phyloP scores from a whole-genome alignment of 2,113 vertebrate species.

The Aix galericulata region DNA sequence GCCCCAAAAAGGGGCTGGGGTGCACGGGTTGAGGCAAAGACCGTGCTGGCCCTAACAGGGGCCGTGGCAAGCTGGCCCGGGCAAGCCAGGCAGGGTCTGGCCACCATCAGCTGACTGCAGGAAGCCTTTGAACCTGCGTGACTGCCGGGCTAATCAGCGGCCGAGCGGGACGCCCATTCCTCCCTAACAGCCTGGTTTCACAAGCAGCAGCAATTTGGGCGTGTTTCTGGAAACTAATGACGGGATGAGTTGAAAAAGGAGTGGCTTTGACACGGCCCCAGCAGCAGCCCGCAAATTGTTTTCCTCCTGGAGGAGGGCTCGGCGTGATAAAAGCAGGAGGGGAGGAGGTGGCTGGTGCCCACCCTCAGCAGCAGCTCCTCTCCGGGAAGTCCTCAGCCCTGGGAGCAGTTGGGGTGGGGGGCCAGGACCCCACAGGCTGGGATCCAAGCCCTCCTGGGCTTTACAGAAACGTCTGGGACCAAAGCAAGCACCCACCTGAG shows the following conservation, averaged over 20 bases:
- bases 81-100: not conserved
- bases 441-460: not conserved
- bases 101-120: not conserved
- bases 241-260: conserved; percentile 5
- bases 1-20: no score
- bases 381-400: not conserved
- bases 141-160: not conserved
- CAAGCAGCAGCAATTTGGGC: not conserved
- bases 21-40: fast-evolving
- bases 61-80: fast-evolving
- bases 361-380: fast-evolving
- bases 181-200: not conserved
- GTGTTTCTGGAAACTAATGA: not conserved
- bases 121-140: not conserved
- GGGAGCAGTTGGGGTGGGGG: not conserved
- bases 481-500: not conserved
- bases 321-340: not conserved
- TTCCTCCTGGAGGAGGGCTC: fast-evolving
- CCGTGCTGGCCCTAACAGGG: not conserved
- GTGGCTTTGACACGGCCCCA: not conserved
- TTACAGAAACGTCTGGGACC: fast-evolving
- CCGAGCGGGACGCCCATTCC: not conserved
- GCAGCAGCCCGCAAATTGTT: not conserved
- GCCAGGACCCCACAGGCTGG: not conserved
- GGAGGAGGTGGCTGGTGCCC: not conserved